Conservation (phyloP, 2,888 invertebrate species). For the Drosophila pseudotakahashii region DNA sequence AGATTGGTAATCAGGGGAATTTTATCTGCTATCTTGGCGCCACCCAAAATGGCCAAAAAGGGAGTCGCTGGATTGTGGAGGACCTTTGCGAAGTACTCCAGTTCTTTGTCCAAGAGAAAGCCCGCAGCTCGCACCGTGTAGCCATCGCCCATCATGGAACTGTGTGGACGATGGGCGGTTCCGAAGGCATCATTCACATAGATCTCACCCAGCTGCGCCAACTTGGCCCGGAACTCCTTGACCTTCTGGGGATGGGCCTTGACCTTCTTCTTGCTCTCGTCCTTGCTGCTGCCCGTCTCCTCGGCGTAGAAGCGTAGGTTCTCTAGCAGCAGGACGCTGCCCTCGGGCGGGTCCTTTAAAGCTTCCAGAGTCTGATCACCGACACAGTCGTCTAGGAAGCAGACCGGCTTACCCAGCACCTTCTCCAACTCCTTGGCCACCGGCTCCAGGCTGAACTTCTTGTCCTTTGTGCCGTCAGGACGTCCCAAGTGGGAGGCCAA, state of each 20-base stretch:
- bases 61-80: constrained; percentile 97
- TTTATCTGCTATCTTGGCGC: constrained; percentile 99
- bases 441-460: constrained; percentile 95
- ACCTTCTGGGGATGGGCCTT: constrained; percentile 93
- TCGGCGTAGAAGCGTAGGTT: constrained; percentile 98
- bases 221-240: constrained; percentile 92
- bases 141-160: constrained; percentile 99
- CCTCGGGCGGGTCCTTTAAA: constrained; percentile 93
- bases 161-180: constrained; percentile 92
- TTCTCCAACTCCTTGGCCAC: constrained; percentile 95
- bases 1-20: constrained; percentile 98
- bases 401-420: constrained; percentile 89
- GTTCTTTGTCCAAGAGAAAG: constrained; percentile 97
- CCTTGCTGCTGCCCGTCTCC: constrained; percentile 98
- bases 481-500: constrained; percentile 99
- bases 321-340: constrained; percentile 96
- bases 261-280: constrained; percentile 93
- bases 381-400: constrained; percentile 94
- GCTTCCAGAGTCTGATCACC: constrained; percentile 94
- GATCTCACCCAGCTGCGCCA: constrained; percentile 97
- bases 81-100: constrained; percentile 98
- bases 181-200: constrained; percentile 99
- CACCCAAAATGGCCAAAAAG: constrained; percentile 99
- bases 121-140: constrained; percentile 96
- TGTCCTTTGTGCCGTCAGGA: constrained; percentile 94